A percentile compares a stretch with the other conserved stretches of the same genome.
Evolutionary conservation across 2,113 vertebrate genomes (phyloP).

Genomic region (Megaleporinus macrocephalus): DNA sequence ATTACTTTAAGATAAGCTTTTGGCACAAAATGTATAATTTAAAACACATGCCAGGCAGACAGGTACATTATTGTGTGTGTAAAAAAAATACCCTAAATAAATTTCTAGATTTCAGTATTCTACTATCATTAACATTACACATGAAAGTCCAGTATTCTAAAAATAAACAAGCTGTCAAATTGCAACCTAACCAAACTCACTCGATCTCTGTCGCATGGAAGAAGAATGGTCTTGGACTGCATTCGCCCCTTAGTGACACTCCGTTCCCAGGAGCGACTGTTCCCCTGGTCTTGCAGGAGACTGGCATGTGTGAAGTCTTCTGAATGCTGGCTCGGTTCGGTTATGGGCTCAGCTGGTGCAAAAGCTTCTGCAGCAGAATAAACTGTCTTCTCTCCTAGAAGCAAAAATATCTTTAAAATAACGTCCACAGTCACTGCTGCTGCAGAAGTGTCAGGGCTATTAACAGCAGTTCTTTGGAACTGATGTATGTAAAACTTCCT

Average conservation of each 20-base stretch:
- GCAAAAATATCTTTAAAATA: neutral
- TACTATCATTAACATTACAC: no score
- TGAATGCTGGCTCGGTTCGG: neutral
- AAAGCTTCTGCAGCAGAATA: neutral
- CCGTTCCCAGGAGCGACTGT: conserved; percentile 8
- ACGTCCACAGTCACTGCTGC: neutral
- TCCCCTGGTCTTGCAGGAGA: conserved; percentile 32
- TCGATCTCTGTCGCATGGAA: conserved; percentile 60
- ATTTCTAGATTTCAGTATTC: no score
- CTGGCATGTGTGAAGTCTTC: conserved; percentile 10
- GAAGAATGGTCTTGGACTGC: conserved; percentile 54
- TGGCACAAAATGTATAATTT: no score
- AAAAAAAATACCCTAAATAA: no score
- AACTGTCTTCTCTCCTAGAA: conserved; percentile 18
- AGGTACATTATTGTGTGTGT: no score
- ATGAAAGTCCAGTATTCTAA: no score
- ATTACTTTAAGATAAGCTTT: no score
- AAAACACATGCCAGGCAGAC: no score
- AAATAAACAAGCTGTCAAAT: no score
- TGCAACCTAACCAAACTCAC: conserved; percentile 50
- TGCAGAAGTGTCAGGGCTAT: neutral
- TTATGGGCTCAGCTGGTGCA: neutral
- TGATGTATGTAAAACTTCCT: neutral
- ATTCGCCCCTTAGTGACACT: neutral
- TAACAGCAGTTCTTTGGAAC: neutral